These are phyloP conservation scores for Phanerotoma sp. DNA, from an alignment of 2,888 invertebrate genomes.

Conservation along the genomic window DNA sequence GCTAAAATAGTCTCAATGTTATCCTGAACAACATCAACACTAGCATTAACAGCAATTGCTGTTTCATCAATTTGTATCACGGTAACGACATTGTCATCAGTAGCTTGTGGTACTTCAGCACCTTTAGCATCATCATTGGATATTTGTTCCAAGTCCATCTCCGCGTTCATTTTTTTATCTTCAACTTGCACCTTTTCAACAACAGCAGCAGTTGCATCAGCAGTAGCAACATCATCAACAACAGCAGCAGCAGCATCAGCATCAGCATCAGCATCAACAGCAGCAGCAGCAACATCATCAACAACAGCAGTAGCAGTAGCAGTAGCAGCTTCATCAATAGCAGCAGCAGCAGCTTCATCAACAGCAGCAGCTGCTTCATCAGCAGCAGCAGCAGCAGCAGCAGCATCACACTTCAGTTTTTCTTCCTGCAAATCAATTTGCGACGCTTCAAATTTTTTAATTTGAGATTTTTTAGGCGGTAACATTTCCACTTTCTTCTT, in stretches of 20 bases:
- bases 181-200: not conserved
- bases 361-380: too few relatives aligned
- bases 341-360: too few relatives aligned
- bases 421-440: slow-evolving; percentile 5
- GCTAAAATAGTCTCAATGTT: not conserved
- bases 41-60: not conserved
- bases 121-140: not conserved
- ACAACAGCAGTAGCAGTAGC: too few relatives aligned
- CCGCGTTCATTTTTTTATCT: not conserved
- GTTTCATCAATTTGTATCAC: not conserved
- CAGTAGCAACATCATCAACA: too few relatives aligned
- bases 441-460: slow-evolving; percentile 50
- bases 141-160: not conserved
- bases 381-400: slow-evolving; percentile 1
- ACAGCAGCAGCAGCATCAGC: too few relatives aligned
- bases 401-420: slow-evolving; percentile 6
- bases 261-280: too few relatives aligned
- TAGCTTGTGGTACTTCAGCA: not conserved
- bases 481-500: slow-evolving; percentile 30
- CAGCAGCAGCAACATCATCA: too few relatives aligned
- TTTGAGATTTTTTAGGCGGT: slow-evolving; percentile 53
- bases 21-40: not conserved
- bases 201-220: not conserved
- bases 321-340: too few relatives aligned
- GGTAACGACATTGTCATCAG: not conserved